A percentile compares a stretch with the other conserved stretches of the same genome.
Conservation (phyloP, 2,797 vertebrate genomes). For the Catharus ustulatus region DNA sequence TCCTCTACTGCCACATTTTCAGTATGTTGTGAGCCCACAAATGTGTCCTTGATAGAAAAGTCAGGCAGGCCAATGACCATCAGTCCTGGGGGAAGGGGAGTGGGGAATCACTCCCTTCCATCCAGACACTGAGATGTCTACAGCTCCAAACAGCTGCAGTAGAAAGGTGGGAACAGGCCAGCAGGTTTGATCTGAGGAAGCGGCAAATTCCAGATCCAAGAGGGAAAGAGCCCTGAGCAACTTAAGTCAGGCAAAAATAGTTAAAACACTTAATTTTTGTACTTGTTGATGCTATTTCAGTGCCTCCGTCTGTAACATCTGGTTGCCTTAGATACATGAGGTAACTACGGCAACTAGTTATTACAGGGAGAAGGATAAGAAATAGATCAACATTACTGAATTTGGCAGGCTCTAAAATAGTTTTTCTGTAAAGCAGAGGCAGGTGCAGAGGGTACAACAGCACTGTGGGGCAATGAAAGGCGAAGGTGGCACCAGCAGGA, state of each 20-base stretch:
- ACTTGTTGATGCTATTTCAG: slow-evolving; percentile 58
- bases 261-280: slow-evolving; percentile 15
- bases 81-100: neutral
- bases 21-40: neutral
- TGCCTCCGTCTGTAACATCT: slow-evolving; percentile 43
- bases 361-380: slow-evolving; percentile 18
- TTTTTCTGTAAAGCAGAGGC: neutral
- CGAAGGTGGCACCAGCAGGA: neutral
- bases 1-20: neutral
- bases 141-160: neutral
- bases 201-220: neutral
- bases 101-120: neutral
- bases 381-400: slow-evolving; percentile 33
- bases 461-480: fast-evolving
- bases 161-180: neutral
- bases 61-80: neutral
- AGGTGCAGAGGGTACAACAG: neutral
- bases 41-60: neutral
- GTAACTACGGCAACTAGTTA: slow-evolving; percentile 68
- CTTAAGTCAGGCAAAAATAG: neutral
- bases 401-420: slow-evolving; percentile 29
- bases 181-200: neutral
- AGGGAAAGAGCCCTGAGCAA: neutral
- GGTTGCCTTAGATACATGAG: slow-evolving; percentile 68
- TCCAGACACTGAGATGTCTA: neutral